phyloP scores from a whole-genome alignment of 1,140 invertebrate genomes.

The Propsilocerus akamusi region DNA sequence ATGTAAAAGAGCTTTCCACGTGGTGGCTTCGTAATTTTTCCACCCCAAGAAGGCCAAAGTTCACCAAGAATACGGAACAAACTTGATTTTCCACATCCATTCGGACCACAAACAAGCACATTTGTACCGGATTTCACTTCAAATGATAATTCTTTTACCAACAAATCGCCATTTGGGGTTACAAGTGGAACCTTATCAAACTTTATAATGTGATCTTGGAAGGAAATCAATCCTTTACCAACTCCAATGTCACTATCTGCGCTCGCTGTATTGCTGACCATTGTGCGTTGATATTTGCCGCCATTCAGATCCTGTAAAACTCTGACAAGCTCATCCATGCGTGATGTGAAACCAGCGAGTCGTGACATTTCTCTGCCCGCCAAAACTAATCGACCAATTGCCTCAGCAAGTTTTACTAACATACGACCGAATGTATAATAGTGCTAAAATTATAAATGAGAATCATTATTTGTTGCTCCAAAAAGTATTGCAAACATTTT shows the following conservation, averaged over 20 bases:
- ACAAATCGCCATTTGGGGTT: conserved; percentile 92
- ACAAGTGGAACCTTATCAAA: conserved; percentile 89
- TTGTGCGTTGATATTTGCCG: conserved; percentile 74
- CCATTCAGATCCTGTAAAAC: conserved; percentile 75
- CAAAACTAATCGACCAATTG: conserved; percentile 82
- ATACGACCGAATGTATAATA: conserved; percentile 95
- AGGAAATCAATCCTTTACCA: conserved; percentile 62
- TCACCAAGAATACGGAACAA: conserved; percentile 86
- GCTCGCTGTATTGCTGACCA: conserved; percentile 39
- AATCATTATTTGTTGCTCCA: not conserved
- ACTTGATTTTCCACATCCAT: conserved; percentile 94
- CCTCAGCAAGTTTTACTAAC: conserved; percentile 92
- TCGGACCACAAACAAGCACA: conserved; percentile 91
- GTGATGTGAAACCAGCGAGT: conserved; percentile 74
- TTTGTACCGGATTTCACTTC: conserved; percentile 79
- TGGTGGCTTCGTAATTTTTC: conserved; percentile 80
- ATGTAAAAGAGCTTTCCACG: conserved; percentile 93
- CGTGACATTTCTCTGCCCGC: conserved; percentile 87
- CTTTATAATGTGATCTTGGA: conserved; percentile 78
- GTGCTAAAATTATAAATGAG: conserved; percentile 25
- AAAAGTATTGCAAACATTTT: not conserved
- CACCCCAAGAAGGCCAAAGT: conserved; percentile 93
- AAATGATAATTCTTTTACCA: conserved; percentile 76
- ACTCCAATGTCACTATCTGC: conserved; percentile 26
- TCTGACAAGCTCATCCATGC: conserved; percentile 76